phyloP scores from a whole-genome alignment of 2,113 vertebrate genomes.

The Gracilinanus agilis region DNA sequence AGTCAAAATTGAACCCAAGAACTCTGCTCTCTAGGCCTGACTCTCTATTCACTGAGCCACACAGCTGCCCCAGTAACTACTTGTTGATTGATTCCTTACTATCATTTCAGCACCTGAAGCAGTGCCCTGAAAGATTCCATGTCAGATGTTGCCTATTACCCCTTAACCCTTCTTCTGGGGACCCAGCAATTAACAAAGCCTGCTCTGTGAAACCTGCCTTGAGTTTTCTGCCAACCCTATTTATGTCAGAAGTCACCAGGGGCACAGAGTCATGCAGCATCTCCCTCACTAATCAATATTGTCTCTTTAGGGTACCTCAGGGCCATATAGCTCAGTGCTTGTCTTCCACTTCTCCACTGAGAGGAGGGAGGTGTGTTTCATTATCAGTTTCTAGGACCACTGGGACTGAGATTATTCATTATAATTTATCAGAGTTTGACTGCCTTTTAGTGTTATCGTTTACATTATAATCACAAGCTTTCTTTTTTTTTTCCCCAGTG shows the following conservation, averaged over 20 bases:
- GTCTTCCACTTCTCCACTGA: background rate
- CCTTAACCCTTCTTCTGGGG: background rate
- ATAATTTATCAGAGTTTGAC: background rate
- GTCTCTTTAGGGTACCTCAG: background rate
- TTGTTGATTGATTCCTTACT: background rate
- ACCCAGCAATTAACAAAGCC: background rate
- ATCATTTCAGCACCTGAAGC: background rate
- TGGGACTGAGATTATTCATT: background rate
- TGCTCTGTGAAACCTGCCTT: background rate
- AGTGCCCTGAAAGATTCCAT: background rate
- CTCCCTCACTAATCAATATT: background rate
- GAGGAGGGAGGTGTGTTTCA: background rate
- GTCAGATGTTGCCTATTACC: background rate
- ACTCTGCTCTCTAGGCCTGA: no score
- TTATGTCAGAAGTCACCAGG: background rate
- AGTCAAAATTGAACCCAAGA: no score
- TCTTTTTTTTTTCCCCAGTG: background rate
- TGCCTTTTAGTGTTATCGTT: background rate
- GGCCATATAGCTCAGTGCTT: background rate
- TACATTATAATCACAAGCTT: background rate
- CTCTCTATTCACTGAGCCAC: no score
- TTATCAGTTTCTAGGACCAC: background rate
- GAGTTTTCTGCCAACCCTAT: background rate
- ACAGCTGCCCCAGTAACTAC: background rate
- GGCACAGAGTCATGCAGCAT: background rate